Evolutionary conservation across 1,140 invertebrate species (phyloP).

Genomic region (Drosophila aff.): DNA sequence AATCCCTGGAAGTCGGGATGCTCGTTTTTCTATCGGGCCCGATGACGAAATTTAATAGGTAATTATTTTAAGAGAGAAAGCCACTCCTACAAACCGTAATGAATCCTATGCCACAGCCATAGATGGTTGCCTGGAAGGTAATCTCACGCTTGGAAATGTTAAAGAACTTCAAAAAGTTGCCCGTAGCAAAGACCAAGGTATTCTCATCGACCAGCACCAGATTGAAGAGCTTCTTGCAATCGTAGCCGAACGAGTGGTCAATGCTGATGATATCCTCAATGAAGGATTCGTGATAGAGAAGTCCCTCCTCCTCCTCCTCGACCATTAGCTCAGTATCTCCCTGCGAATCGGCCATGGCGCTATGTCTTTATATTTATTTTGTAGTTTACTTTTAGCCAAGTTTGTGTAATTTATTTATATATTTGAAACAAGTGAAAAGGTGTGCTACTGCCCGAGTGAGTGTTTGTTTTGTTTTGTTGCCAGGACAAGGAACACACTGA

Average conservation of each 20-base stretch:
- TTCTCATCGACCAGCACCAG: constrained; percentile 90
- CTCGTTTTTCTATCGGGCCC: constrained; percentile 89
- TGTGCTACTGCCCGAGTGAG: constrained; percentile 34
- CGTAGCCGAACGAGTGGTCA: constrained; percentile 93
- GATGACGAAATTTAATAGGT: neutral
- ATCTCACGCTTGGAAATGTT: constrained; percentile 88
- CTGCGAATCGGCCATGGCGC: constrained; percentile 49
- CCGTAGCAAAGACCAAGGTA: constrained; percentile 91
- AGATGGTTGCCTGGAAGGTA: constrained; percentile 89
- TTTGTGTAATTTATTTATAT: constrained; percentile 38
- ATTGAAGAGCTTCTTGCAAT: constrained; percentile 93
- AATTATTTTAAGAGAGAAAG: neutral
- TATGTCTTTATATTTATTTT: neutral
- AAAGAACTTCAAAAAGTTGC: constrained; percentile 92
- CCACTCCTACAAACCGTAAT: constrained; percentile 87
- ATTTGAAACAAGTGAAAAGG: constrained; percentile 60
- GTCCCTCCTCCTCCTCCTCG: constrained; percentile 48
- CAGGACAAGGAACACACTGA: constrained; percentile 14
- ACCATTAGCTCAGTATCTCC: constrained; percentile 24
- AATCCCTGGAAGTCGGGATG: constrained; percentile 87
- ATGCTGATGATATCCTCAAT: constrained; percentile 54
- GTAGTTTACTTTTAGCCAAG: constrained; percentile 4
- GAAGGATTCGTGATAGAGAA: constrained; percentile 53
- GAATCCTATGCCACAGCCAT: constrained; percentile 91
- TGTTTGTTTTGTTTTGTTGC: constrained; percentile 59